These are phyloP conservation scores for Danio aesculapii DNA, from an alignment of 2,797 vertebrate species.

Conservation along the genomic window DNA sequence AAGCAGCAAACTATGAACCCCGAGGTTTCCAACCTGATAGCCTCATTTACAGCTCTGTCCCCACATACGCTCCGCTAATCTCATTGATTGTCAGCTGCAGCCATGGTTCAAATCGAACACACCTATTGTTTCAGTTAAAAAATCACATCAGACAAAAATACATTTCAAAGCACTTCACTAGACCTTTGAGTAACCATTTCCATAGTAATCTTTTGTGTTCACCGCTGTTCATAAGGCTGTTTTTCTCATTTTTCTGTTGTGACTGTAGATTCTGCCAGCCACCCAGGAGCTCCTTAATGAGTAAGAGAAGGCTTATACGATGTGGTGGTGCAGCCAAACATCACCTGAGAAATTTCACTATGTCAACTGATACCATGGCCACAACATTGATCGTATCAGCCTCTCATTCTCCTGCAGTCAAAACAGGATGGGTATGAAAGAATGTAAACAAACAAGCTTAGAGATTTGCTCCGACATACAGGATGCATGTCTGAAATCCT, in stretches of 20 bases:
- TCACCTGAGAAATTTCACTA: neutral
- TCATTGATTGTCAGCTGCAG: no score
- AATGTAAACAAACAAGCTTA: constrained; percentile 83
- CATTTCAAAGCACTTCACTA: no score
- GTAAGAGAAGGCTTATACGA: constrained; percentile 84
- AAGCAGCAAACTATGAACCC: no score
- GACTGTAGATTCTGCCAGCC: constrained; percentile 78
- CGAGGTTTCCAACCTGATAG: no score
- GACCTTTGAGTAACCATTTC: no score
- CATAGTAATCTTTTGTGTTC: no score
- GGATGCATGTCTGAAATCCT: constrained; percentile 54
- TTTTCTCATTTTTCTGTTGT: constrained; percentile 21
- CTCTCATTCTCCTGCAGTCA: constrained; percentile 70
- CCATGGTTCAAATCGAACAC: no score
- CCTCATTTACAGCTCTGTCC: no score
- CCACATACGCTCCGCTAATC: no score
- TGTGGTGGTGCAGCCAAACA: constrained; percentile 73
- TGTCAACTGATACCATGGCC: neutral
- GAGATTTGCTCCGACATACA: constrained; percentile 84
- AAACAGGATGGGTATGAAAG: constrained; percentile 85
- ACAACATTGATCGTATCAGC: constrained; percentile 1
- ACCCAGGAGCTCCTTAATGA: constrained; percentile 85
- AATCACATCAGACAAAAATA: no score
- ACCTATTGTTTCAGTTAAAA: no score
- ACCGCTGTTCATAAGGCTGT: no score